Conservation (phyloP, 2,888 invertebrate genomes). For the Caenorhabditis virilis region DNA sequence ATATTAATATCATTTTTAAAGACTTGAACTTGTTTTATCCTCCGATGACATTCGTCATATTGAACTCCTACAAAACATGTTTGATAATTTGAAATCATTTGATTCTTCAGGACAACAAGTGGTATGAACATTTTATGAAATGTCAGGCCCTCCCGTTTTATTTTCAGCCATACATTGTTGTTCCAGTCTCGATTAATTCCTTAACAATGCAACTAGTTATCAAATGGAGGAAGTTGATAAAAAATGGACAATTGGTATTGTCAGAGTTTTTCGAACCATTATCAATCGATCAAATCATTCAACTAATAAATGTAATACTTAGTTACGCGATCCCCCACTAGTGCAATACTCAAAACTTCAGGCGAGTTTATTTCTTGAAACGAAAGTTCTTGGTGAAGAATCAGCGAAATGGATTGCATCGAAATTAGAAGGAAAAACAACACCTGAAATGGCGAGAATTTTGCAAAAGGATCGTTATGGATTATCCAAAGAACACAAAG, state of each 20-base stretch:
- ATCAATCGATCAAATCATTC: no score
- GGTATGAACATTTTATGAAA: background rate
- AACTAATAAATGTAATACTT: constrained; percentile 30
- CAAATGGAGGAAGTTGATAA: constrained; percentile 24
- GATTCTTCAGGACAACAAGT: background rate
- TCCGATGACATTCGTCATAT: constrained; percentile 28
- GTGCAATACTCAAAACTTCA: no score
- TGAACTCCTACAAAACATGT: constrained; percentile 27
- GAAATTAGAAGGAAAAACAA: constrained; percentile 27
- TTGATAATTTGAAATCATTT: constrained; percentile 16
- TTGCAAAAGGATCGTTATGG: no score
- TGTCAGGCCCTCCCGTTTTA: background rate
- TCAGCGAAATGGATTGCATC: constrained; percentile 23
- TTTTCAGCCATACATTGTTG: constrained; percentile 16
- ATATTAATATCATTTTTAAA: background rate
- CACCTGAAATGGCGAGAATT: constrained; percentile 26
- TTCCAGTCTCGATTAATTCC: constrained; percentile 34
- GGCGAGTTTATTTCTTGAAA: constrained; percentile 31
- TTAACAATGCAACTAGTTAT: constrained; percentile 19
- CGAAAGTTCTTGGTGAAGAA: constrained; percentile 6
- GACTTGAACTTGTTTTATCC: constrained; percentile 16
- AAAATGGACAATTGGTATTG: constrained; percentile 1
- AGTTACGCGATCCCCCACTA: no score
- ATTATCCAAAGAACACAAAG: no score
- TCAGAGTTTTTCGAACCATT: constrained; percentile 8